A percentile compares a stretch with the other conserved stretches of the same genome.
phyloP scores from a whole-genome alignment of 1,140 invertebrate species.

The Leptopilina boulardi region DNA sequence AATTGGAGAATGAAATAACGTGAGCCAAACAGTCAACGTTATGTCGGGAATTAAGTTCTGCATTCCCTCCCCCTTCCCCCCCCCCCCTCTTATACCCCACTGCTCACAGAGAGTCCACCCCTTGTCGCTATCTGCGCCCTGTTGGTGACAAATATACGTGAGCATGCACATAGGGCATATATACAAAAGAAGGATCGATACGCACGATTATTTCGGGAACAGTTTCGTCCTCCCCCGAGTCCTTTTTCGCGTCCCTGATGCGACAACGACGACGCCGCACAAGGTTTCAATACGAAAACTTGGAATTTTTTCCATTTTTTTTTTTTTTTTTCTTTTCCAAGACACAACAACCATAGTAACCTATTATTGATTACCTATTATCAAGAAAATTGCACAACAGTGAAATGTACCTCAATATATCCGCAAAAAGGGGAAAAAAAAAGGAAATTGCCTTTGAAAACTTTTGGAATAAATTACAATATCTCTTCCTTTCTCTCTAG shows the following conservation, averaged over 20 bases:
- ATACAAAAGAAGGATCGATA: conserved; percentile 54
- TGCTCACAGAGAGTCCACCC: neutral
- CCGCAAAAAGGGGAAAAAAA: too few species aligned
- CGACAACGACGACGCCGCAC: conserved; percentile 5
- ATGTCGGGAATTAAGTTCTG: conserved; percentile 16
- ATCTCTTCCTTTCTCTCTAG: too few species aligned
- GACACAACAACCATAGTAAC: too few species aligned
- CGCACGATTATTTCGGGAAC: conserved; percentile 65
- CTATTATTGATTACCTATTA: too few species aligned
- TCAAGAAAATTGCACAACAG: too few species aligned
- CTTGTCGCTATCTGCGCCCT: conserved; percentile 7
- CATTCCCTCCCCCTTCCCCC: neutral
- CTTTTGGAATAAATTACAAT: too few species aligned
- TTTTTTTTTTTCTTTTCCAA: too few species aligned
- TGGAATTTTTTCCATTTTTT: too few species aligned
- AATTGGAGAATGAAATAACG: neutral
- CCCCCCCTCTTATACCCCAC: too few species aligned
- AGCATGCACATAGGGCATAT: conserved; percentile 12
- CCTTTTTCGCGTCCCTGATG: neutral
- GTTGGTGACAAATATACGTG: conserved; percentile 13
- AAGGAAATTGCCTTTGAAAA: too few species aligned
- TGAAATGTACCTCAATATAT: too few species aligned
- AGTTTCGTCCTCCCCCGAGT: conserved; percentile 11
- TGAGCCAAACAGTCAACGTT: conserved; percentile 8
- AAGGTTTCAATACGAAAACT: neutral